These are phyloP conservation scores for Calephelis nemesis DNA, from an alignment of 1,140 invertebrate species.

Conservation along the genomic window DNA sequence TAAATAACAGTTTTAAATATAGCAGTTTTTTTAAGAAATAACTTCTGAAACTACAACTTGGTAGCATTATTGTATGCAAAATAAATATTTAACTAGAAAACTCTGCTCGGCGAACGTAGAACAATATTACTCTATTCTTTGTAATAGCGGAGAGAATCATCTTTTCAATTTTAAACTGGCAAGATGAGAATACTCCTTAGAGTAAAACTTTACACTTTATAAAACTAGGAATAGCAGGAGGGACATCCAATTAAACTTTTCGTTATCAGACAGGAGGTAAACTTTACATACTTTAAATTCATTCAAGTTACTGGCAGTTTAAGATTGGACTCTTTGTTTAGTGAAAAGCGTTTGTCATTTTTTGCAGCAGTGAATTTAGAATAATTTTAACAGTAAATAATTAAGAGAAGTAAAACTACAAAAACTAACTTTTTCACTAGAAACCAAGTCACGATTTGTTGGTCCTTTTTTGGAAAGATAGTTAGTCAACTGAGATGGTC, in stretches of 20 bases:
- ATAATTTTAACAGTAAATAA: too few relatives aligned
- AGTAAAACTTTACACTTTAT: slow-evolving; percentile 18
- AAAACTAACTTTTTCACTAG: too few relatives aligned
- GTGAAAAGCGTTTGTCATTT: too few relatives aligned
- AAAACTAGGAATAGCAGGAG: slow-evolving; percentile 20
- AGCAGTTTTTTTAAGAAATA: too few relatives aligned
- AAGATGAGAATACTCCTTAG: background rate
- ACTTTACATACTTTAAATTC: slow-evolving; percentile 19
- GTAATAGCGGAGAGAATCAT: slow-evolving; percentile 6
- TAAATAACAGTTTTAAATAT: too few relatives aligned
- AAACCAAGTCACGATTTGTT: too few relatives aligned
- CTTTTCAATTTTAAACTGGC: slow-evolving; percentile 6
- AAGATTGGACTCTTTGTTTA: too few relatives aligned
- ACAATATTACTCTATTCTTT: slow-evolving; percentile 14
- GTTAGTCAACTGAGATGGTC: too few relatives aligned
- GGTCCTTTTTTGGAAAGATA: too few relatives aligned
- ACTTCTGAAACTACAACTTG: too few relatives aligned
- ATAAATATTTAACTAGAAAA: slow-evolving; percentile 10
- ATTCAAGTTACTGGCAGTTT: background rate
- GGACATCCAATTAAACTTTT: slow-evolving; percentile 38
- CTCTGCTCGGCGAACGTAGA: slow-evolving; percentile 1
- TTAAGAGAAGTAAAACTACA: too few relatives aligned
- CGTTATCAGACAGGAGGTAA: slow-evolving; percentile 7
- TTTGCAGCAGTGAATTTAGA: too few relatives aligned
- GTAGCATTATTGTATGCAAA: background rate